Conservation (phyloP, 2,888 invertebrate species). For the Lasioglossum pauxillum region DNA sequence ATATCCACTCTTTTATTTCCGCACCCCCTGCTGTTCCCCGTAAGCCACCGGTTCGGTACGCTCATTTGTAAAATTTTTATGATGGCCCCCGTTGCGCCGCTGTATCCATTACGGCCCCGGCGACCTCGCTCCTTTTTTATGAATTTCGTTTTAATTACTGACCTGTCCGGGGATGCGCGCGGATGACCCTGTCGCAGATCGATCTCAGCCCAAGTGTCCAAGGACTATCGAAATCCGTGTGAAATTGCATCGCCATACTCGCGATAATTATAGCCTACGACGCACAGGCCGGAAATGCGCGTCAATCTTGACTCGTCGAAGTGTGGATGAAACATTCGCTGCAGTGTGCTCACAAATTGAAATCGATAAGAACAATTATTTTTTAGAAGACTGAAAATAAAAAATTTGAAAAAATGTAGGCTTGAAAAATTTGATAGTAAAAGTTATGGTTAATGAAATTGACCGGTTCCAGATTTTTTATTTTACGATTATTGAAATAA, state of each 20-base stretch:
- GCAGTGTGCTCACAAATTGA: not conserved
- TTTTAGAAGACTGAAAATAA: not conserved
- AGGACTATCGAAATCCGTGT: constrained; percentile 59
- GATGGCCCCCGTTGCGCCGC: constrained; percentile 70
- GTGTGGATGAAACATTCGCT: not conserved
- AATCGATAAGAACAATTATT: not conserved
- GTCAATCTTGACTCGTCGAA: not conserved
- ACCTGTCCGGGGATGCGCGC: constrained; percentile 27
- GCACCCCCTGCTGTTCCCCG: constrained; percentile 42
- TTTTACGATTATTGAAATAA: too few species aligned
- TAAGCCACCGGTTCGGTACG: constrained; percentile 76
- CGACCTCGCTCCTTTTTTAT: constrained; percentile 64
- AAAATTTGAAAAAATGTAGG: not conserved
- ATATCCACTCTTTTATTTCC: constrained; percentile 72
- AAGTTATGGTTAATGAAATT: not conserved
- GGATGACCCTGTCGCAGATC: constrained; percentile 53
- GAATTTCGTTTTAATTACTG: constrained; percentile 80
- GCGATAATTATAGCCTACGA: not conserved
- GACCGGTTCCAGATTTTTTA: too few species aligned
- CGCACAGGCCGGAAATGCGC: not conserved
- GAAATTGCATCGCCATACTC: constrained; percentile 53
- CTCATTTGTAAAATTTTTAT: constrained; percentile 83
- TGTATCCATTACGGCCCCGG: constrained; percentile 66
- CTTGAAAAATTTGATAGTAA: not conserved
- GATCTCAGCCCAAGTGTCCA: constrained; percentile 55